Evolutionary conservation across 2,797 vertebrate genomes (phyloP), one percentile per base, ranked within the genome.

Genomic region (Bucorvus abyssinicus): DNA sequence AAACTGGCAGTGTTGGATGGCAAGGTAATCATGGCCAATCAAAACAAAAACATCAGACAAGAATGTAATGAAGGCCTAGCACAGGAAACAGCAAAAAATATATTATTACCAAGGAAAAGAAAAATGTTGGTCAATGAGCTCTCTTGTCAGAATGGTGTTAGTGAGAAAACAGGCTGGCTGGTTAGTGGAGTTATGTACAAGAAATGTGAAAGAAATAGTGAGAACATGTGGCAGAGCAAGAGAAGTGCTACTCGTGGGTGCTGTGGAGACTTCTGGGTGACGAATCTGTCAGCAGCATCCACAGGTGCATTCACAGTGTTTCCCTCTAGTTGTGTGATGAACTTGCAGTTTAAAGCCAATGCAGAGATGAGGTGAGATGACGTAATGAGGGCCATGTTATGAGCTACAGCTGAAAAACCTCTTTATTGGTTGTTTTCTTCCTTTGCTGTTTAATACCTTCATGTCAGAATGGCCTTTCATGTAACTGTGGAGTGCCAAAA

Each of bases 181-280:
- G 7, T 73, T 63, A 55, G 34, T 53, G 20, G 40, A 68, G 27
- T 44, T 79, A 23, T 0, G 0, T 26, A 38, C 26, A 59, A 75
- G 77, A 81, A 90, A 64, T 19, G 3, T 61, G 64, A 63, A 59
- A 52, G 47, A 78, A 84, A 50, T 10, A 9, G 21, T 34, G 79
- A 69, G 61, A 60, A 27, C 15, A 8, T 12, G 70, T 65, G 42
- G 29, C 23, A 45, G 26, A 86, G 34, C 36, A 87, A 52, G 36
- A 80, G 36, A 56, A 67, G 27, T 1, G 2, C 14, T 26, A 32
- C 42, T 68, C 2, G 1, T 7, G 7, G 4, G 1, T 55, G 24
- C 52, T 86, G 52, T 4, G 6, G 52, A 38, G 52, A 24, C 8
- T 61, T 9, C 10, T 50, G 40, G 6, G 14, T 74, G 52, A 32